A percentile compares a stretch with the other conserved stretches of the same genome.
phyloP scores from a whole-genome alignment of 1,140 invertebrate genomes.

The Ceratina australensis region DNA sequence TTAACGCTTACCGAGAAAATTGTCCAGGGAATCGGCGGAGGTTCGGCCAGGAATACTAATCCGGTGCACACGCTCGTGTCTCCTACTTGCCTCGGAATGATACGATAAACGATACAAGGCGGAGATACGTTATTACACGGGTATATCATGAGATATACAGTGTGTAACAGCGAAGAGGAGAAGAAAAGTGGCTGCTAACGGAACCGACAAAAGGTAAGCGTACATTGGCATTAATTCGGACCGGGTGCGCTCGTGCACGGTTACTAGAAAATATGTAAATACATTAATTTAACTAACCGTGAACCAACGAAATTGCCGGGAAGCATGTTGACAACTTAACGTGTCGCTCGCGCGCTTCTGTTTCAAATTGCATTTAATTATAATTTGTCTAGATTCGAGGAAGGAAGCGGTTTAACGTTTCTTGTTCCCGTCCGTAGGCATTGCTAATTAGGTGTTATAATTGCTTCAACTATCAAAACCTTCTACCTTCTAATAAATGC shows the following conservation, averaged over 20 bases:
- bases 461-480: background rate
- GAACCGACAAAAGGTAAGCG: conserved; percentile 12
- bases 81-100: conserved; percentile 21
- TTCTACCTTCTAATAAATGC: background rate
- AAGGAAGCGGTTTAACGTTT: background rate
- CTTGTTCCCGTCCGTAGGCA: background rate
- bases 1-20: conserved; percentile 9
- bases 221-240: background rate
- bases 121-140: conserved; percentile 26
- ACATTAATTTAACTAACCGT: background rate
- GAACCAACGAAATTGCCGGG: background rate
- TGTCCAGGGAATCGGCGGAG: conserved; percentile 6
- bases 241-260: no score
- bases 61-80: conserved; percentile 9
- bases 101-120: conserved; percentile 32
- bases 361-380: background rate
- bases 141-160: background rate
- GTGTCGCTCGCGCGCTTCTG: no score
- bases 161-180: background rate
- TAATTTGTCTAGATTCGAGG: background rate
- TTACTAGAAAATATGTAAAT: conserved; percentile 7
- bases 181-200: conserved; percentile 17
- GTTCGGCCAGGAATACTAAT: conserved; percentile 19
- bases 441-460: background rate
- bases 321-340: no score